phyloP scores from a whole-genome alignment of 2,113 vertebrate genomes.

The human region DNA sequence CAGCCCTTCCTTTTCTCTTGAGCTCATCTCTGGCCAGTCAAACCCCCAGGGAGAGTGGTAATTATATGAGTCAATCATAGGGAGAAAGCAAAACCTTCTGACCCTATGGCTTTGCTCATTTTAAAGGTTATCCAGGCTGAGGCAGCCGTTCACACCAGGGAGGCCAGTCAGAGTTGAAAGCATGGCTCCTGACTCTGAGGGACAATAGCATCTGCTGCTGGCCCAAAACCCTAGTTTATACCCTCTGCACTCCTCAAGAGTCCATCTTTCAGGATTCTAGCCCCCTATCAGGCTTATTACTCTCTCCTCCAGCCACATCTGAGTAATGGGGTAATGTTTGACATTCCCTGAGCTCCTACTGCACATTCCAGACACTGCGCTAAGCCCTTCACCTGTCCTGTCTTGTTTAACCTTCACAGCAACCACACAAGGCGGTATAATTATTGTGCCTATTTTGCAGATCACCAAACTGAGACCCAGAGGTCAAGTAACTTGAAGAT shows the following conservation, averaged over 20 bases:
- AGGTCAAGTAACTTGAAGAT: neutral
- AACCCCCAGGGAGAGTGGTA: neutral
- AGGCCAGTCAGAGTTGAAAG: neutral
- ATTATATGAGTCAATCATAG: neutral
- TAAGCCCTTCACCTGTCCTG: neutral
- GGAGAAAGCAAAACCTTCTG: neutral
- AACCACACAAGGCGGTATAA: neutral
- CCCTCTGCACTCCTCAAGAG: neutral
- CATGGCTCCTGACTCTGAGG: too few species aligned
- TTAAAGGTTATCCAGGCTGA: neutral
- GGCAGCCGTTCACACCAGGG: neutral
- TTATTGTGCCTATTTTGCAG: neutral
- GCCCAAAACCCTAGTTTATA: neutral
- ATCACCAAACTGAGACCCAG: neutral
- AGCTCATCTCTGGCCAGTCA: neutral
- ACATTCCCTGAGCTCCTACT: neutral
- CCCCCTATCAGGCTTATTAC: neutral
- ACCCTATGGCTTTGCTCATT: neutral
- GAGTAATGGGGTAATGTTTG: fast-evolving
- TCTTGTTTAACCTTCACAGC: neutral
- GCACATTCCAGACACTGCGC: too few species aligned
- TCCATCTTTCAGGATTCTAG: neutral
- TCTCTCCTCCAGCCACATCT: neutral
- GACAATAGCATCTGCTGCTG: fast-evolving
- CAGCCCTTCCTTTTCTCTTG: neutral